Conservation (phyloP, 2,797 vertebrate species). For the Pipistrellus kuhlii region DNA sequence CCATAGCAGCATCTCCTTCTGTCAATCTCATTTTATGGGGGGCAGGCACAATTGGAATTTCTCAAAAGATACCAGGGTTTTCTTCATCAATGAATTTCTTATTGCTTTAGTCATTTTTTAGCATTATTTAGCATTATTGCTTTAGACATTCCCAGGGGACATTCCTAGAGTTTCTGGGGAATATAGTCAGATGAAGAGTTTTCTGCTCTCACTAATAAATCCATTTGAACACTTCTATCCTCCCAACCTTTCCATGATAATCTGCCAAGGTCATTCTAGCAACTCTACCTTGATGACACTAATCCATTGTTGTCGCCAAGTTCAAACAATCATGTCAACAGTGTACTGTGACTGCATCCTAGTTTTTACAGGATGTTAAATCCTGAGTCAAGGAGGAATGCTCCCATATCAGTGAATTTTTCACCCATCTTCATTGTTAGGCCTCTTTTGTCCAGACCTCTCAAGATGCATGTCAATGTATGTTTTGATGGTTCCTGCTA, state of each 20-base stretch:
- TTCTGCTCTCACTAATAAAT: slow-evolving; percentile 25
- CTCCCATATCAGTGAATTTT: background rate
- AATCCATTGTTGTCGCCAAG: background rate
- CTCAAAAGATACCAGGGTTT: background rate
- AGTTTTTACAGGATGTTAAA: slow-evolving; percentile 33
- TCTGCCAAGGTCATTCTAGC: slow-evolving; percentile 36
- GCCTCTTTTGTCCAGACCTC: background rate
- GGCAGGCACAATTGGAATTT: background rate
- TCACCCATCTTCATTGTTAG: background rate
- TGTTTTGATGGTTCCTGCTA: slow-evolving; percentile 7
- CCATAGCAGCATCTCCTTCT: background rate
- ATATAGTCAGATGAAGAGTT: background rate
- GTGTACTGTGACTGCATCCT: background rate
- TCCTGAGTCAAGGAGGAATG: slow-evolving; percentile 10
- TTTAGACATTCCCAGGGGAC: no score
- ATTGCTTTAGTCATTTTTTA: slow-evolving; percentile 10
- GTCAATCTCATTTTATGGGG: background rate
- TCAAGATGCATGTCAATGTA: background rate
- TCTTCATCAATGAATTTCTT: slow-evolving; percentile 21
- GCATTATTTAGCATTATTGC: background rate
- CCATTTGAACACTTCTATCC: background rate
- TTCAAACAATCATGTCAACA: background rate
- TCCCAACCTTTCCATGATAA: background rate
- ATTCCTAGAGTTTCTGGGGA: background rate
- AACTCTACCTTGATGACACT: background rate